A percentile compares a stretch with the other conserved stretches of the same genome.
Evolutionary conservation across 1,140 invertebrate species (phyloP).

Genomic region (Homarus americanus): DNA sequence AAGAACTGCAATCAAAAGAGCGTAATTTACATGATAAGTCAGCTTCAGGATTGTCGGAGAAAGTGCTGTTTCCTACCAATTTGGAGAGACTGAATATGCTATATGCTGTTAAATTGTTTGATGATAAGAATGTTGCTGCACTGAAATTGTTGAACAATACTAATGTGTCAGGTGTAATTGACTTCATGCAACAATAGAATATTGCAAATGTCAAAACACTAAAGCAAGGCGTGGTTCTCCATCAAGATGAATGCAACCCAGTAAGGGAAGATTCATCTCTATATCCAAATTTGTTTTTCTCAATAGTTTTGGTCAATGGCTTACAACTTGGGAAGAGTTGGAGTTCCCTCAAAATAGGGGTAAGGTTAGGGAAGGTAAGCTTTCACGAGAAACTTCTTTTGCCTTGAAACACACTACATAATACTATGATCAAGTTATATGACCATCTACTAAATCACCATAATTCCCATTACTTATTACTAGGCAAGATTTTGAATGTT

Average conservation of each 20-base stretch:
- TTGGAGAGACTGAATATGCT: slow-evolving; percentile 12
- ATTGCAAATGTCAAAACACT: slow-evolving; percentile 23
- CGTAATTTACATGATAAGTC: slow-evolving; percentile 26
- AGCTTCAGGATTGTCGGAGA: slow-evolving; percentile 5
- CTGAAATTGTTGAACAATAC: background rate
- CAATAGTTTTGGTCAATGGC: background rate
- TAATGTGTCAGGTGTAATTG: background rate
- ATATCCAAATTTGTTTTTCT: slow-evolving; percentile 25
- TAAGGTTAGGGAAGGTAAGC: background rate
- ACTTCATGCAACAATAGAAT: slow-evolving; percentile 1
- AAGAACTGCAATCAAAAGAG: slow-evolving; percentile 5
- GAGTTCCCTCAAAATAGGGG: background rate
- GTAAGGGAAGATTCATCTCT: slow-evolving; percentile 28
- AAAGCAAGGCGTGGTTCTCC: background rate
- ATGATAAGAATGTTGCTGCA: slow-evolving; percentile 7
- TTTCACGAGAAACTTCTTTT: background rate
- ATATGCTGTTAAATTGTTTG: background rate
- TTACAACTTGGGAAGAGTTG: background rate
- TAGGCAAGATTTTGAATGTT: too few species aligned
- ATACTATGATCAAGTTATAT: too few species aligned
- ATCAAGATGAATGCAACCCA: slow-evolving; percentile 8
- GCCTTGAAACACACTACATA: background rate
- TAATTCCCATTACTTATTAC: slow-evolving; percentile 8
- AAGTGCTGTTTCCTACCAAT: slow-evolving; percentile 23
- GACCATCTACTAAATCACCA: background rate